A percentile compares a stretch with the other conserved stretches of the same genome.
Evolutionary conservation across 1,140 invertebrate species (phyloP).

Genomic region (Latrodectus geometricus): DNA sequence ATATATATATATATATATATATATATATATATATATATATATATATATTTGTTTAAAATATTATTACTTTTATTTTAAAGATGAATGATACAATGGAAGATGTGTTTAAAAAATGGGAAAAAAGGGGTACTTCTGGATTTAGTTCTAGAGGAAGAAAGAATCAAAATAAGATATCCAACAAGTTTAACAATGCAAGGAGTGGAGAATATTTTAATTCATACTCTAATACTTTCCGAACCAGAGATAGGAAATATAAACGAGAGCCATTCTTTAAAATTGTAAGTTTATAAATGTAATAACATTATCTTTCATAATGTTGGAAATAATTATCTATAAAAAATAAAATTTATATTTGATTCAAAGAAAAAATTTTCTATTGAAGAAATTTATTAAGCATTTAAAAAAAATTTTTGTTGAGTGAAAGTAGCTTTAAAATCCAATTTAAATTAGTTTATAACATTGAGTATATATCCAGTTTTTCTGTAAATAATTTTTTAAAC

Average conservation of each 20-base stretch:
- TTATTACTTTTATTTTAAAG: too few relatives aligned
- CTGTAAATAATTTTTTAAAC: too few relatives aligned
- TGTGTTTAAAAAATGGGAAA: slow-evolving; percentile 44
- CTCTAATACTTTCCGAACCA: background rate
- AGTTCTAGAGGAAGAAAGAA: background rate
- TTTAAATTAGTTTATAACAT: too few relatives aligned
- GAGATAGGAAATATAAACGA: slow-evolving; percentile 10
- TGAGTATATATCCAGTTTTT: too few relatives aligned
- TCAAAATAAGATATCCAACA: background rate
- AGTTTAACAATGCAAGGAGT: background rate
- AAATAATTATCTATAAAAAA: background rate
- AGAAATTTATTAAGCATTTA: background rate
- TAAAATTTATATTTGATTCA: background rate
- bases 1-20: too few relatives aligned
- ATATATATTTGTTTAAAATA: too few relatives aligned
- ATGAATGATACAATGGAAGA: background rate
- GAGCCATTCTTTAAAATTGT: slow-evolving; percentile 18
- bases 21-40: too few relatives aligned
- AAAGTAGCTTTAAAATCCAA: background rate
- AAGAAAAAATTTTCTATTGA: background rate
- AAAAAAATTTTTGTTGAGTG: background rate
- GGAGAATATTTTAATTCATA: background rate
- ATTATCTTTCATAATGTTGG: background rate
- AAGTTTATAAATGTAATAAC: background rate
- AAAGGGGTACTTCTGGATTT: background rate